Conservation (phyloP, 2,113 vertebrate species). For the Lampris incognitus region DNA sequence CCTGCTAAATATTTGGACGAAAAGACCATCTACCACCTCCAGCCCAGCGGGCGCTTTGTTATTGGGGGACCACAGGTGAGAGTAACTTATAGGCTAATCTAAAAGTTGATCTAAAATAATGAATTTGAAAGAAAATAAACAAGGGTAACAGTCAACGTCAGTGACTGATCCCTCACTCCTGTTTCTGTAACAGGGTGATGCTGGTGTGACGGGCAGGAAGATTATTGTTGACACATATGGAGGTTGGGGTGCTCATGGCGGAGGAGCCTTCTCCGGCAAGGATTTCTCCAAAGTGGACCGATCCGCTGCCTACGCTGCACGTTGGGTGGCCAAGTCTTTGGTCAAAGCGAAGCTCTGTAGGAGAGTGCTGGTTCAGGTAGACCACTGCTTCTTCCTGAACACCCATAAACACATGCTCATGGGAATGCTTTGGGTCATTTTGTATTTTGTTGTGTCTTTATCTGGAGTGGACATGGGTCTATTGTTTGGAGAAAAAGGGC, state of each 20-base stretch:
- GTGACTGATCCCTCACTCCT: neutral
- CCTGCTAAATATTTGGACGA: slow-evolving; percentile 92
- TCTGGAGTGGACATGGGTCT: too few species aligned
- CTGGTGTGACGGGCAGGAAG: slow-evolving; percentile 95
- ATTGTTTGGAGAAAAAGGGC: too few species aligned
- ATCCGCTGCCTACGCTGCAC: slow-evolving; percentile 93
- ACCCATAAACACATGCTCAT: neutral
- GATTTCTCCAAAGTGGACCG: slow-evolving; percentile 97
- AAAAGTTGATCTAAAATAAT: neutral
- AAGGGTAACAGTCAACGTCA: neutral
- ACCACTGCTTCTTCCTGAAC: neutral
- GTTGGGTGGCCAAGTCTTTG: slow-evolving; percentile 98
- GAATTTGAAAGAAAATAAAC: rapidly evolving
- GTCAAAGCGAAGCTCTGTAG: slow-evolving; percentile 94
- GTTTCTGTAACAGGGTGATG: slow-evolving; percentile 86
- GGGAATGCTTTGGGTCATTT: too few species aligned
- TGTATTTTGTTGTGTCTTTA: too few species aligned
- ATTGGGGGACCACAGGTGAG: slow-evolving; percentile 96
- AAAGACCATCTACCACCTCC: slow-evolving; percentile 94
- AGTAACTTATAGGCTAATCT: neutral
- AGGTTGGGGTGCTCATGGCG: slow-evolving; percentile 97
- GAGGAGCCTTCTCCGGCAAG: slow-evolving; percentile 96
- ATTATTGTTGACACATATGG: slow-evolving; percentile 98
- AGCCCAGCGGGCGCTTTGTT: slow-evolving; percentile 96
- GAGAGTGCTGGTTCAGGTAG: slow-evolving; percentile 95